These are phyloP conservation scores for Castor canadensis DNA, from an alignment of 2,113 vertebrate species.

Conservation along the genomic window DNA sequence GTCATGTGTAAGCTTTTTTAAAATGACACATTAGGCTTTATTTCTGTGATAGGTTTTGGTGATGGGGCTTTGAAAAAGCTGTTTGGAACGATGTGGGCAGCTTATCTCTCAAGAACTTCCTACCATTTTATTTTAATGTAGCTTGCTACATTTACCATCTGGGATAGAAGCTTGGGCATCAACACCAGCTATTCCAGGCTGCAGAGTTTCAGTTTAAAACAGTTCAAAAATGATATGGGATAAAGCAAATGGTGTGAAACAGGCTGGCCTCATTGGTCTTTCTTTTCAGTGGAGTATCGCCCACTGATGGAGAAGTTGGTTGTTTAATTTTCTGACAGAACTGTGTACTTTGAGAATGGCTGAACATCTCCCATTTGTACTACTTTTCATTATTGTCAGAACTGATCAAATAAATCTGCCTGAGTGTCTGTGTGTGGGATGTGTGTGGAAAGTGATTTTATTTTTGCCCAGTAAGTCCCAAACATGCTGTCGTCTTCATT, in stretches of 20 bases:
- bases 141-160: neutral
- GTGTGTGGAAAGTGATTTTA: neutral
- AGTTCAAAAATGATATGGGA: neutral
- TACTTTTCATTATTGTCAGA: conserved; percentile 44
- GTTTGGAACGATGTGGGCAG: neutral
- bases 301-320: neutral
- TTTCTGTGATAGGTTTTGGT: neutral
- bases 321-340: conserved; percentile 13
- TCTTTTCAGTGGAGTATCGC: neutral
- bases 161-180: fast-evolving
- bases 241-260: neutral
- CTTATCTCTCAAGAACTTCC: neutral
- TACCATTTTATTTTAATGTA: neutral
- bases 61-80: neutral
- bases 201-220: neutral
- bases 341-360: neutral
- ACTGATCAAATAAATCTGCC: neutral
- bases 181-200: neutral
- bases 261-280: neutral
- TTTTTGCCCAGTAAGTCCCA: neutral
- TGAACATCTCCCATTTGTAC: neutral
- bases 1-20: neutral
- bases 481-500: neutral
- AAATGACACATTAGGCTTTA: neutral
- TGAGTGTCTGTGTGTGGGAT: fast-evolving